Conservation (phyloP, 2,113 vertebrate species). For the Erpornis zantholeuca region DNA sequence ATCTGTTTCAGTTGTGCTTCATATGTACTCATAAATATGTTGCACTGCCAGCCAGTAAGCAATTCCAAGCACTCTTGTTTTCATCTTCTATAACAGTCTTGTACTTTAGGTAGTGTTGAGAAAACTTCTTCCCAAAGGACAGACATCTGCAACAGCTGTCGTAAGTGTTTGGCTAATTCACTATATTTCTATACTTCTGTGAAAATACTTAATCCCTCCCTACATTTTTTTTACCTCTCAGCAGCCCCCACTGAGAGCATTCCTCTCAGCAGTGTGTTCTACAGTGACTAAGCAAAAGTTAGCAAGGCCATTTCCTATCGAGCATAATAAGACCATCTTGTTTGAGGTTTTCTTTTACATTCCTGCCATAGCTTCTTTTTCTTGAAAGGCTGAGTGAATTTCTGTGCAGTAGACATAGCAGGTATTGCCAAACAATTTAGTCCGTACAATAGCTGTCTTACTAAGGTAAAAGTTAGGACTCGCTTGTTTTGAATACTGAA, state of each 20-base stretch:
- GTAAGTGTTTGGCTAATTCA: neutral
- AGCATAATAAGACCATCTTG: neutral
- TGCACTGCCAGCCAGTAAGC: accelerated
- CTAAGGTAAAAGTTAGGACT: neutral
- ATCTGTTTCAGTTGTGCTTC: neutral
- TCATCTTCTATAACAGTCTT: neutral
- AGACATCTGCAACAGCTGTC: neutral
- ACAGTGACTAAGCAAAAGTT: neutral
- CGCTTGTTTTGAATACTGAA: neutral
- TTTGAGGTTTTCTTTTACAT: neutral
- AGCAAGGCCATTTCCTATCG: neutral
- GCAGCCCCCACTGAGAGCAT: neutral
- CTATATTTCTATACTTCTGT: neutral
- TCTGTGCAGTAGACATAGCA: neutral
- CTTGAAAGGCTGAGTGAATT: neutral
- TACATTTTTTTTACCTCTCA: neutral
- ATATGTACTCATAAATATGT: neutral
- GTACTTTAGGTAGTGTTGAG: neutral
- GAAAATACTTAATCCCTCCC: neutral
- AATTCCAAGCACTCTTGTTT: neutral
- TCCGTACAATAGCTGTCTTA: neutral
- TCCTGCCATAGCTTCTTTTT: neutral
- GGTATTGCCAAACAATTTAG: neutral
- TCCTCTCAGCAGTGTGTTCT: neutral
- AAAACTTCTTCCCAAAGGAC: neutral